Evolutionary conservation across 2,888 invertebrate species (phyloP).

Genomic region (Acleris sparsana): DNA sequence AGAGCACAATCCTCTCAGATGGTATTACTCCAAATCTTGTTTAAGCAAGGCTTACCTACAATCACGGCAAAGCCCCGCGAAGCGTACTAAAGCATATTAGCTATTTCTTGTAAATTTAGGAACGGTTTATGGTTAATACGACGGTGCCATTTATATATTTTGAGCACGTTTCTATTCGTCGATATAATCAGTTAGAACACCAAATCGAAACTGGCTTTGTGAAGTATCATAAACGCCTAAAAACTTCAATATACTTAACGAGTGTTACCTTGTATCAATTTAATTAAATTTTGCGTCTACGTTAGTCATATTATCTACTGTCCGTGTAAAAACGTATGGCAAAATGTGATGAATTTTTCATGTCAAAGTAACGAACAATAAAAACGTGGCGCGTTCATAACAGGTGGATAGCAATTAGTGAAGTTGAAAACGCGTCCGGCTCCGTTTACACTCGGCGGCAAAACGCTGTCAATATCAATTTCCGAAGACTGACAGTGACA

Average conservation of each 20-base stretch:
- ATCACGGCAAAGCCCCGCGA: conserved; percentile 7
- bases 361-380: conserved; percentile 4
- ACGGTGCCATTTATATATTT: no score
- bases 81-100: conserved; percentile 18
- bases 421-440: conserved; percentile 2
- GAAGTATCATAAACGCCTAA: no score
- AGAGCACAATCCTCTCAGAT: conserved; percentile 14
- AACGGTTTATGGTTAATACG: not conserved
- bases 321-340: not conserved
- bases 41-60: conserved; percentile 27
- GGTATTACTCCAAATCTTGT: conserved; percentile 26
- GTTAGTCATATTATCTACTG: no score
- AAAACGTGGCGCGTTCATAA: not conserved
- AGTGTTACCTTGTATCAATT: not conserved
- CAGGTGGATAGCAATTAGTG: conserved; percentile 46
- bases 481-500: no score
- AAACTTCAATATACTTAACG: no score
- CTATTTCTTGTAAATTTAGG: conserved; percentile 16
- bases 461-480: not conserved
- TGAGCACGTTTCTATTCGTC: no score
- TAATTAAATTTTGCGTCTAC: not conserved
- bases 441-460: conserved; percentile 1
- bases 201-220: no score
- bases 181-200: no score
- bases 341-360: conserved; percentile 8